These are phyloP conservation scores for Chloroceryle inda DNA, from an alignment of 2,797 vertebrate species.

Conservation along the genomic window DNA sequence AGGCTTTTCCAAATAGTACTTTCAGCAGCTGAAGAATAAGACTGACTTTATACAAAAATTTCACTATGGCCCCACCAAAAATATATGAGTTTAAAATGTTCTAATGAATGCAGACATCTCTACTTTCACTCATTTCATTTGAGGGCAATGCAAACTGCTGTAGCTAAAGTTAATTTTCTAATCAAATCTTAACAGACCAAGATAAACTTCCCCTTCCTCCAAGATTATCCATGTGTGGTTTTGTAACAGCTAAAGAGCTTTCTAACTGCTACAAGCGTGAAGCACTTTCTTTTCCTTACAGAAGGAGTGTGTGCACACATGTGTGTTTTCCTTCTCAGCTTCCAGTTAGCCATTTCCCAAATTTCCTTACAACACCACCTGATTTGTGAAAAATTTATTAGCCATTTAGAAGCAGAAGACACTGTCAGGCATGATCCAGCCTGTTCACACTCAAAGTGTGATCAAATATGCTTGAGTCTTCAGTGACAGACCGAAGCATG, in stretches of 20 bases:
- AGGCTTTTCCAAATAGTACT: background rate
- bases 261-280: background rate
- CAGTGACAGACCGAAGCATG: too few relatives aligned
- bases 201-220: background rate
- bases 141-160: background rate
- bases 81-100: fast-evolving
- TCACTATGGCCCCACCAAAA: background rate
- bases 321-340: background rate
- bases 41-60: background rate
- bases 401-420: background rate
- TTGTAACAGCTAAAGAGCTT: background rate
- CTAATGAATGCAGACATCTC: background rate
- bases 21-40: background rate
- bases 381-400: background rate
- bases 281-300: background rate
- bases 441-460: background rate
- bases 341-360: background rate
- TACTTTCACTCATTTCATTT: background rate
- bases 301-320: background rate
- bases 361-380: background rate
- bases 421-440: background rate
- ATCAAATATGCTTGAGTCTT: background rate
- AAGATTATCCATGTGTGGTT: background rate
- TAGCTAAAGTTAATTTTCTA: background rate
- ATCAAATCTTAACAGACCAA: background rate